Percentiles rank a stretch among this genome's conserved stretches.
Evolutionary conservation across 2,113 vertebrate genomes (phyloP).

Genomic region (Micronisus gabar): DNA sequence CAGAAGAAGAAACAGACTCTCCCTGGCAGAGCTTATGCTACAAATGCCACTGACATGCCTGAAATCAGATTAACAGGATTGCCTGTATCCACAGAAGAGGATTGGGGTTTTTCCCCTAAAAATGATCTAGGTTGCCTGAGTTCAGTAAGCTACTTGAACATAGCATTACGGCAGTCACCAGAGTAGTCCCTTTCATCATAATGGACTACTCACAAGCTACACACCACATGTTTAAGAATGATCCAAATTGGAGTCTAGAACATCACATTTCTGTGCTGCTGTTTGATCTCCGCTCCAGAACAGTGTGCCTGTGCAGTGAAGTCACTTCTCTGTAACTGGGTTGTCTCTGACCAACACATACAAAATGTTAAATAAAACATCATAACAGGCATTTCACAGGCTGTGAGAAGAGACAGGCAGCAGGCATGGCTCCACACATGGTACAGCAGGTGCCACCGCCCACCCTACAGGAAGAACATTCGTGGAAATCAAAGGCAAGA

Average conservation of each 20-base stretch:
- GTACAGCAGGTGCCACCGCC: background rate
- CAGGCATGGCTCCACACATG: background rate
- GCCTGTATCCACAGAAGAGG: background rate
- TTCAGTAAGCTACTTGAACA: background rate
- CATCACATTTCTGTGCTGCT: background rate
- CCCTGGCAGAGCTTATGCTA: background rate
- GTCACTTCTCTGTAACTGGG: background rate
- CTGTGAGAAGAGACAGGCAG: background rate
- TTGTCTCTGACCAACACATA: background rate
- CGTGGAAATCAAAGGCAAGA: background rate
- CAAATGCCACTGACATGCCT: background rate
- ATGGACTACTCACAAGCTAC: background rate
- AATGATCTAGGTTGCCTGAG: background rate
- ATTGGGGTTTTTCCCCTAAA: background rate
- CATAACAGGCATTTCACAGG: background rate
- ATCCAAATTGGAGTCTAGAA: background rate
- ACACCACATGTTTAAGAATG: background rate
- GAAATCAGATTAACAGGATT: background rate
- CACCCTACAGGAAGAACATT: background rate
- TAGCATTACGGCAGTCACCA: background rate
- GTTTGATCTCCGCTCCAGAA: background rate
- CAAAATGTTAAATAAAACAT: background rate
- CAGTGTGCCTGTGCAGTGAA: background rate
- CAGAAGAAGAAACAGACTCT: background rate
- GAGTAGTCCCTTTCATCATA: background rate